Base-by-base conservation (phyloP, 2,113 vertebrate species). In the Holacanthus passer region DNA sequence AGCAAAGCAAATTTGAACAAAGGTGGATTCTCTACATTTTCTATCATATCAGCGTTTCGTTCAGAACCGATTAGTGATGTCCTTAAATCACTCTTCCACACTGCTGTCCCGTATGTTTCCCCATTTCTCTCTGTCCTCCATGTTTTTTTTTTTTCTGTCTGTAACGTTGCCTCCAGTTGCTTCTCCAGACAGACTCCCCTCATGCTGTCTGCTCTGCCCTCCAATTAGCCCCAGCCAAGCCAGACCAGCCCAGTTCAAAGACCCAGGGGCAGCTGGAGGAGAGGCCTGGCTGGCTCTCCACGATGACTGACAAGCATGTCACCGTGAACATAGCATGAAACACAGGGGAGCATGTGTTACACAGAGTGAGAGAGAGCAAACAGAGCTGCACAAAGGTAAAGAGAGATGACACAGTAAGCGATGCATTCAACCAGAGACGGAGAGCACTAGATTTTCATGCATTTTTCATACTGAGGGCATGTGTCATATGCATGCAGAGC, bases 161-260 rank as follows among this genome's bases (percentile, higher is more conserved):
- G n/a, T 47, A 62, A 19, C 5, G 1, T 58, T 79, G 78, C 82
- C 78, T 86, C 73, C 63, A 86, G 88, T 75, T 74, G 66, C 59
- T 68, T 65, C 67, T 71, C 52, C 62, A 85, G 76, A 83, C 82
- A 83, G 45, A 69, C 75, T 75, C 31, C 71, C 74, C 63, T 82
- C 82, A 72, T 62, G 77, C 73, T 76, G 73, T 69, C 65, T 85
- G 68, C 43, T 82, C 66, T 89, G 85, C 83, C 84, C 80, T 87
- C 81, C 84, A 92, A 92, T 93, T 94, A 92, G 81, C 69, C 80
- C 77, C 56, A 70, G 45, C 72, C 56, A 62, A 84, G 68, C 50
- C 52, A 56, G 56, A 78, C 75, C 65, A 86, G 60, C 65, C 80
- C 43, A 73, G 73, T 83, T 88, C 88, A 92, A 85, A 87, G 83